Evolutionary conservation across 30 jellyfish, hydroid and myxozoan genomes (phyloP).

Genomic region (Pelagia noctiluca): DNA sequence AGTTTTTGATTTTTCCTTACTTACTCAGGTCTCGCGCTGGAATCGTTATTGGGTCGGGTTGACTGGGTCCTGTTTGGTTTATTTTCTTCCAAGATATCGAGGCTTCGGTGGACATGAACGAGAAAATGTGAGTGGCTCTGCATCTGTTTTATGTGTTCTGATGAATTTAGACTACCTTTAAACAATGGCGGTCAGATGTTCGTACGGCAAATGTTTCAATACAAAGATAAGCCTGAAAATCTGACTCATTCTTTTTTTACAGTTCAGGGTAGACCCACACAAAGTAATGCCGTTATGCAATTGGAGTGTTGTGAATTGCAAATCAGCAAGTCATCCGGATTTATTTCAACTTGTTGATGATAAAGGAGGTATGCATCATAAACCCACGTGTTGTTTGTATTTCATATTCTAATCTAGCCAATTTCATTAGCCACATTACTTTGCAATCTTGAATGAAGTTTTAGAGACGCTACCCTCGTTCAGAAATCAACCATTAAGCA

Average conservation of each 20-base stretch:
- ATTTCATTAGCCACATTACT: no score
- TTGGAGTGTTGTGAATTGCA: constrained; percentile 74
- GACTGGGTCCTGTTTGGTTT: constrained; percentile 90
- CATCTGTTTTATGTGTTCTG: background rate
- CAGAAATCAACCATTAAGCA: no score
- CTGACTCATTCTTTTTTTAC: constrained; percentile 35
- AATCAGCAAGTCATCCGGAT: constrained; percentile 52
- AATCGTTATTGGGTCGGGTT: constrained; percentile 98
- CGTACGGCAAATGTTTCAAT: no score
- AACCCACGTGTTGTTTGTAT: no score
- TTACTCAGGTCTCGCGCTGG: constrained; percentile 89
- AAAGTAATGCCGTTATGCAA: constrained; percentile 80
- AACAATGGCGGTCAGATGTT: no score
- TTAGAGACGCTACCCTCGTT: no score
- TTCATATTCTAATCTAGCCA: no score
- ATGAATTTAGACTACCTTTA: background rate
- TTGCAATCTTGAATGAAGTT: no score
- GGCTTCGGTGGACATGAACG: constrained; percentile 98
- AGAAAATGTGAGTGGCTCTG: constrained; percentile 65
- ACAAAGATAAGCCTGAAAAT: no score
- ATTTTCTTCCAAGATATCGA: constrained; percentile 90
- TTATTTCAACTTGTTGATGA: constrained; percentile 87
- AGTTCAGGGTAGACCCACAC: constrained; percentile 93
- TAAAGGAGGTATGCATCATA: constrained; percentile 59
- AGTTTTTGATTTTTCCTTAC: background rate